Percentiles rank a stretch among this genome's conserved stretches.
Evolutionary conservation across 1,140 invertebrate genomes (phyloP).

Genomic region (Sycophila sp.): DNA sequence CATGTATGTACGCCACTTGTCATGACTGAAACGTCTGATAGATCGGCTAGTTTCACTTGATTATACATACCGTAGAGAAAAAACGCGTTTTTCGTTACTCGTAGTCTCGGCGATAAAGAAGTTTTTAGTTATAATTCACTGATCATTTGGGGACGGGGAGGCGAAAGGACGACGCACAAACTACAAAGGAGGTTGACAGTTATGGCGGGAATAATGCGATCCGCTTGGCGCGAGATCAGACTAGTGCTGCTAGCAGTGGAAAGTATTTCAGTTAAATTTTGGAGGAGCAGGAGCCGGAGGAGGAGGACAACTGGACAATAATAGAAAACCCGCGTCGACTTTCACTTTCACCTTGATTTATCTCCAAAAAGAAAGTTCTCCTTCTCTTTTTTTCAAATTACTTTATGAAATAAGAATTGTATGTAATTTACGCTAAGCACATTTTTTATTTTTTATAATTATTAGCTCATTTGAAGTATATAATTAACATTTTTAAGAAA

Average conservation of each 20-base stretch:
- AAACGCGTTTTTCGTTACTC: neutral
- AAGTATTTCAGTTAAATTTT: no score
- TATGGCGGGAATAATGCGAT: conserved; percentile 28
- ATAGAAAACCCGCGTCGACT: no score
- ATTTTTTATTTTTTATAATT: no score
- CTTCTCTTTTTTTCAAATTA: no score
- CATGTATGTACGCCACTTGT: neutral
- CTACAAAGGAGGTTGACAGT: conserved; percentile 6
- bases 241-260: neutral
- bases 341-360: no score
- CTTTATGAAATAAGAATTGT: no score
- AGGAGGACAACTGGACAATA: no score
- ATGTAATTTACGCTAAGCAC: no score
- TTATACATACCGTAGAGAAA: conserved; percentile 5
- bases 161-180: neutral
- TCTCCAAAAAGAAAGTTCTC: no score
- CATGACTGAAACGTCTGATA: neutral
- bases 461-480: no score
- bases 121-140: neutral
- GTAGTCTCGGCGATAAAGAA: neutral
- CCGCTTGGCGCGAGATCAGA: conserved; percentile 28
- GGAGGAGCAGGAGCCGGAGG: no score
- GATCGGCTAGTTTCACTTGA: neutral
- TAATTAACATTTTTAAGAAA: no score
- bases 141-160: neutral